Evolutionary conservation across 2,113 vertebrate species (phyloP).

Genomic region (Corydoras maculifer): DNA sequence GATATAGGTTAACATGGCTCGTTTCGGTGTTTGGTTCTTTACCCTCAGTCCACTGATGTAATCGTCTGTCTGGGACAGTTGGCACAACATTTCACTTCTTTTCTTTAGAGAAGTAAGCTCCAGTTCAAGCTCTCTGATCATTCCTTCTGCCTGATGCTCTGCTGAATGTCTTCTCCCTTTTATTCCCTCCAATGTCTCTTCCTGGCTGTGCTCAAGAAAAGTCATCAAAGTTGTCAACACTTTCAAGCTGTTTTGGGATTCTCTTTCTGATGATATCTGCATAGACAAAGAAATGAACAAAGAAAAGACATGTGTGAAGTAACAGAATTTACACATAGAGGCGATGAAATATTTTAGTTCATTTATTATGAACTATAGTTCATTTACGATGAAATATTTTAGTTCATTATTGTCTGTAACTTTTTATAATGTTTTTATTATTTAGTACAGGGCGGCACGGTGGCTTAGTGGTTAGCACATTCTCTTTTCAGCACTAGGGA

Average conservation of each 20-base stretch:
- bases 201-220: conserved; percentile 55
- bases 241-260: conserved; percentile 45
- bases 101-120: conserved; percentile 54
- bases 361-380: too few relatives aligned
- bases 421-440: too few relatives aligned
- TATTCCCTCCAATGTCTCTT: conserved; percentile 53
- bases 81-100: conserved; percentile 40
- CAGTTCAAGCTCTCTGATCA: conserved; percentile 56
- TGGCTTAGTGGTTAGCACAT: too few relatives aligned
- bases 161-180: conserved; percentile 49
- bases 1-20: not conserved
- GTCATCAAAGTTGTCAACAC: conserved; percentile 46
- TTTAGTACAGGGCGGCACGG: too few relatives aligned
- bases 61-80: conserved; percentile 52
- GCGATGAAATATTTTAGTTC: too few relatives aligned
- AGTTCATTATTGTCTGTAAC: too few relatives aligned
- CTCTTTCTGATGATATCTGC: conserved; percentile 48
- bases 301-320: too few relatives aligned
- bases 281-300: not conserved
- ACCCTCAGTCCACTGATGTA: conserved; percentile 54
- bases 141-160: conserved; percentile 48
- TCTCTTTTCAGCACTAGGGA: too few relatives aligned
- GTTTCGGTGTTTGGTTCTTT: not conserved
- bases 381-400: too few relatives aligned
- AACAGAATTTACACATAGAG: too few relatives aligned